A percentile compares a stretch with the other conserved stretches of the same genome.
Conservation (phyloP, 2,113 vertebrate genomes). For the Oreocharis arfaki region DNA sequence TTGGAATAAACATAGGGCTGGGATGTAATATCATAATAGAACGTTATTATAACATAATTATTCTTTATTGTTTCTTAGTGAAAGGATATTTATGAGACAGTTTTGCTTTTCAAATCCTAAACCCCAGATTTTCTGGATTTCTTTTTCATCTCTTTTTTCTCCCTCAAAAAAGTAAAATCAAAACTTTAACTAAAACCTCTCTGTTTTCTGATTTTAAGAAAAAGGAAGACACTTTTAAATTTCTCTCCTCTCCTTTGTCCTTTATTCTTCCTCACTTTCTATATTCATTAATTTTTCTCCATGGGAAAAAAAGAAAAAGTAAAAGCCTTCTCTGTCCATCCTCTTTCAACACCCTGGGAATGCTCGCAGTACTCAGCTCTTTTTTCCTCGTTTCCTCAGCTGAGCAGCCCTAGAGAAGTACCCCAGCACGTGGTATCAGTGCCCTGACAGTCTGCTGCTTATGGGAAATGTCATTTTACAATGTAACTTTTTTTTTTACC, state of each 20-base stretch:
- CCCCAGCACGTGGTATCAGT: not conserved
- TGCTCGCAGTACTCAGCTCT: not conserved
- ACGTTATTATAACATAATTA: not conserved
- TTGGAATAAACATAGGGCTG: not conserved
- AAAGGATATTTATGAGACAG: not conserved
- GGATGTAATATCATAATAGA: not conserved
- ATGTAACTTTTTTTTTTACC: not conserved
- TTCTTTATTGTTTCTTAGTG: not conserved
- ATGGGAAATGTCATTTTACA: slow-evolving; percentile 60
- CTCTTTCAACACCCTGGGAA: not conserved
- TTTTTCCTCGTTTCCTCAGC: not conserved
- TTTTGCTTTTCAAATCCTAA: not conserved
- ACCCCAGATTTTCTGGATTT: not conserved
- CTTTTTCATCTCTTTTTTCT: not conserved
- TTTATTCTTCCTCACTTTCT: not conserved
- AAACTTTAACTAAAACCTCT: not conserved
- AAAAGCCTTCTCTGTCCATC: not conserved
- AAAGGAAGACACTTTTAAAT: not conserved
- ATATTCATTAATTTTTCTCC: not conserved
- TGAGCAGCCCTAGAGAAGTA: not conserved
- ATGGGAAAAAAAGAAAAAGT: not conserved
- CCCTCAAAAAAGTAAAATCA: not conserved
- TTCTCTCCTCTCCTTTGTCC: not conserved
- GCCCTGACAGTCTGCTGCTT: slow-evolving; percentile 13
- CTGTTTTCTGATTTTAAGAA: not conserved